Conservation (phyloP, 2,113 vertebrate genomes). For the Hyla sarda region DNA sequence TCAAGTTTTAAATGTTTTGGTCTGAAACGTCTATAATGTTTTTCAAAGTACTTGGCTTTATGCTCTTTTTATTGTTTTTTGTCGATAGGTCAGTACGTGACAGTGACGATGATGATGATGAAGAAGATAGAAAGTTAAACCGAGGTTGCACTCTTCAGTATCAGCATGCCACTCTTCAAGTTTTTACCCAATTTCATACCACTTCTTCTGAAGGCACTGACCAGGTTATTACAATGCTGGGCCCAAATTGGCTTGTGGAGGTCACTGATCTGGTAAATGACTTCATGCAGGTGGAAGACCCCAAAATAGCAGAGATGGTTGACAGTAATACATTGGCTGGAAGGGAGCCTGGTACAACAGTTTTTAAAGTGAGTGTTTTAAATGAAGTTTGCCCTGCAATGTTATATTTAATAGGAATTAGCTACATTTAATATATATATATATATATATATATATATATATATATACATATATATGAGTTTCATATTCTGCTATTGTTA, state of each 20-base stretch:
- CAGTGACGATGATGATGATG: slow-evolving; percentile 90
- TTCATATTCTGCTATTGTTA: not conserved
- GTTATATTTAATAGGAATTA: no score
- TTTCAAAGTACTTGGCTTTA: not conserved
- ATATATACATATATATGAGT: no score
- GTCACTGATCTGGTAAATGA: slow-evolving; percentile 96
- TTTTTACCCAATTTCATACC: slow-evolving; percentile 98
- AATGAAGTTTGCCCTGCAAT: not conserved
- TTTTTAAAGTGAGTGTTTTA: slow-evolving; percentile 83
- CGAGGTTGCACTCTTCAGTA: slow-evolving; percentile 95
- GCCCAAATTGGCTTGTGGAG: slow-evolving; percentile 96
- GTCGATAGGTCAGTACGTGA: slow-evolving; percentile 83
- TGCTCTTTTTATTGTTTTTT: not conserved
- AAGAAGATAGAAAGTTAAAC: slow-evolving; percentile 83
- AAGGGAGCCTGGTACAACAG: slow-evolving; percentile 87
- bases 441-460: no score
- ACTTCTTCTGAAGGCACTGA: slow-evolving; percentile 88
- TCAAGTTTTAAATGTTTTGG: not conserved
- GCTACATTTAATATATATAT: no score
- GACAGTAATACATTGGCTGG: slow-evolving; percentile 89
- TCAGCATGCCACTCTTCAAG: slow-evolving; percentile 89
- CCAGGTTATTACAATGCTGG: slow-evolving; percentile 97
- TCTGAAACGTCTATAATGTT: not conserved
- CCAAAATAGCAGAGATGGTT: slow-evolving; percentile 88
- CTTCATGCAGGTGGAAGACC: slow-evolving; percentile 88